A percentile compares a stretch with the other conserved stretches of the same genome.
Evolutionary conservation across 2,888 invertebrate genomes (phyloP).

Genomic region (Lycaena phlaeas): DNA sequence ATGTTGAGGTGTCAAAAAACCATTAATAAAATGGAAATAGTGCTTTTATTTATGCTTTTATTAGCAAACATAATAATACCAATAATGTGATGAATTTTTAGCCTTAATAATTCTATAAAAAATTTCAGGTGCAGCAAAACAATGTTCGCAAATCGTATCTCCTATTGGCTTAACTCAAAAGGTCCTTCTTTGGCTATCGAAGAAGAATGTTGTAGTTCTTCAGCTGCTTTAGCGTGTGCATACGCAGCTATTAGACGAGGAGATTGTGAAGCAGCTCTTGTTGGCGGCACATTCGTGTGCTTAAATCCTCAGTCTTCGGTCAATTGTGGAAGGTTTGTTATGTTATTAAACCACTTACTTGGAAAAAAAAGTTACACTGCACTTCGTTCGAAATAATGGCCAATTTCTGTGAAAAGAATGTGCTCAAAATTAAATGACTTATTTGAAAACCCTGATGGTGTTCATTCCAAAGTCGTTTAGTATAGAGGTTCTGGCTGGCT

Average conservation of each 20-base stretch:
- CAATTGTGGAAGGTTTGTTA: conserved; percentile 17
- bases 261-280: conserved; percentile 62
- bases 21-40: no score
- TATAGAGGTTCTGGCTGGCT: no score
- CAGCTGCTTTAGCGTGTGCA: conserved; percentile 33
- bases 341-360: background rate
- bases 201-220: conserved; percentile 30
- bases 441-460: no score
- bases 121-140: conserved; percentile 27
- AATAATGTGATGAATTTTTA: no score
- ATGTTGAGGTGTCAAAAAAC: no score
- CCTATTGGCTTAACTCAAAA: conserved; percentile 39
- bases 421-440: no score
- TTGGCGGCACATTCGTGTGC: conserved; percentile 69
- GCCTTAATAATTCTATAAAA: background rate
- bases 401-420: background rate
- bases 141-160: conserved; percentile 42
- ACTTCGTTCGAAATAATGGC: background rate
- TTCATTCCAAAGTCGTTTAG: no score
- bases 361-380: no score
- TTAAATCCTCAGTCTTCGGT: conserved; percentile 50
- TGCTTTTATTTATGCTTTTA: no score
- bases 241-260: conserved; percentile 30
- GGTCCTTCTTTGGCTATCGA: conserved; percentile 39
- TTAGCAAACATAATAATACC: no score